Evolutionary conservation across 2,888 invertebrate genomes (phyloP).

Genomic region (Hirtodrosophila histrioides): DNA sequence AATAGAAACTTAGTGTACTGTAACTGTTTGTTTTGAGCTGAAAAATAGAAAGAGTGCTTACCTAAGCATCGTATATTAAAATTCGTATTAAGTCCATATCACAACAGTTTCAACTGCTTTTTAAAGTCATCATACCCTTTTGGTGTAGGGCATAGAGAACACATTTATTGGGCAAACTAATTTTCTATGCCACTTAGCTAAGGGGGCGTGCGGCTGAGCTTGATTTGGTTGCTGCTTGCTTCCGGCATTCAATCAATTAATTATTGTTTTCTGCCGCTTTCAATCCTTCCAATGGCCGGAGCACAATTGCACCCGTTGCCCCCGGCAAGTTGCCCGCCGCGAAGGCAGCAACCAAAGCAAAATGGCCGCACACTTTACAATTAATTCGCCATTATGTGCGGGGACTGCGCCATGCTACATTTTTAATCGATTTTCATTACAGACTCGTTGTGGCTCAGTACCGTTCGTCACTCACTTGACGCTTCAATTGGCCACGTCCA

Average conservation of each 20-base stretch:
- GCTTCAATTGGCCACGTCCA: constrained; percentile 73
- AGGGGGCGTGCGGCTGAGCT: constrained; percentile 18
- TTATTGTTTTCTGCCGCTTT: constrained; percentile 73
- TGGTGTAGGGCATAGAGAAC: constrained; percentile 37
- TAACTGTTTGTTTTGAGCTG: too few relatives aligned
- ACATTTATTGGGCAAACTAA: constrained; percentile 70
- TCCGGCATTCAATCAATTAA: constrained; percentile 75
- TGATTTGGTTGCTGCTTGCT: constrained; percentile 25
- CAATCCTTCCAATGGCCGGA: constrained; percentile 62
- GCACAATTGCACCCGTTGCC: too few relatives aligned
- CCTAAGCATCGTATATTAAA: too few relatives aligned
- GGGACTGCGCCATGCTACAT: constrained; percentile 30
- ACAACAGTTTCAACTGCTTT: neutral
- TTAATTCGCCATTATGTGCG: constrained; percentile 73
- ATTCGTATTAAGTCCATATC: too few relatives aligned
- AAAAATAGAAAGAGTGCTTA: too few relatives aligned
- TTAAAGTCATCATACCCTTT: constrained; percentile 23
- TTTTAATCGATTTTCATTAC: constrained; percentile 78
- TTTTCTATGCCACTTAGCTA: constrained; percentile 75
- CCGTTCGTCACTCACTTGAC: constrained; percentile 75
- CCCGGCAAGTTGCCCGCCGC: constrained; percentile 14
- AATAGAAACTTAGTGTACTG: too few relatives aligned
- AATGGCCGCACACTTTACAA: constrained; percentile 75
- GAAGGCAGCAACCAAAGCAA: constrained; percentile 73
- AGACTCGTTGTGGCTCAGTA: constrained; percentile 43